Evolutionary conservation across 2,113 vertebrate genomes (phyloP).

Genomic region (Haemorhous mexicanus): DNA sequence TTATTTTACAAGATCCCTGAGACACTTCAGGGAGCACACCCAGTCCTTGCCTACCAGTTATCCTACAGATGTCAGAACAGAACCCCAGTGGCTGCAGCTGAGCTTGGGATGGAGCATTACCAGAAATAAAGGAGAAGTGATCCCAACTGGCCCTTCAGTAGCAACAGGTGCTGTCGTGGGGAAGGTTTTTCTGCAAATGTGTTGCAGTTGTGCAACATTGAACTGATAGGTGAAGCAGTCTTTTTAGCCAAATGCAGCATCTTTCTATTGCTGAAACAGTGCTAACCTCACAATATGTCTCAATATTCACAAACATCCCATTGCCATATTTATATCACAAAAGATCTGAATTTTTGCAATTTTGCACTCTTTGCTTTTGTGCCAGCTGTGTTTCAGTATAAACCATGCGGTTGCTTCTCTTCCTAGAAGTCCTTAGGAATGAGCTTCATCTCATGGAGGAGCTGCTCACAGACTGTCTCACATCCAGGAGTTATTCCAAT

Average conservation of each 20-base stretch:
- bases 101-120: neutral
- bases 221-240: neutral
- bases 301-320: neutral
- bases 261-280: neutral
- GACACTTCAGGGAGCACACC: rapidly evolving
- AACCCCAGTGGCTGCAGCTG: neutral
- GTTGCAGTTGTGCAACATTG: neutral
- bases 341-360: neutral
- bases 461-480: neutral
- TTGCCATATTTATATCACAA: neutral
- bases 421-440: neutral
- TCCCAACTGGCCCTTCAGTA: neutral
- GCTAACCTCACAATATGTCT: neutral
- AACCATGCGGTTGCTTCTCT: neutral
- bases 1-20: neutral
- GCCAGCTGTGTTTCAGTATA: neutral
- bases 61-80: neutral
- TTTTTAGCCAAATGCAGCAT: neutral
- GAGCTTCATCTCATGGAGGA: neutral
- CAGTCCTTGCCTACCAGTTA: neutral
- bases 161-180: neutral
- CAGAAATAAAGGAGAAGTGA: neutral
- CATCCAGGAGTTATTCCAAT: neutral
- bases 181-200: neutral
- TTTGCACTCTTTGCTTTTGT: neutral